Percentiles rank a stretch among this genome's conserved stretches.
Evolutionary conservation across 1,140 invertebrate species (phyloP).

Genomic region (Hetaerina americana): DNA sequence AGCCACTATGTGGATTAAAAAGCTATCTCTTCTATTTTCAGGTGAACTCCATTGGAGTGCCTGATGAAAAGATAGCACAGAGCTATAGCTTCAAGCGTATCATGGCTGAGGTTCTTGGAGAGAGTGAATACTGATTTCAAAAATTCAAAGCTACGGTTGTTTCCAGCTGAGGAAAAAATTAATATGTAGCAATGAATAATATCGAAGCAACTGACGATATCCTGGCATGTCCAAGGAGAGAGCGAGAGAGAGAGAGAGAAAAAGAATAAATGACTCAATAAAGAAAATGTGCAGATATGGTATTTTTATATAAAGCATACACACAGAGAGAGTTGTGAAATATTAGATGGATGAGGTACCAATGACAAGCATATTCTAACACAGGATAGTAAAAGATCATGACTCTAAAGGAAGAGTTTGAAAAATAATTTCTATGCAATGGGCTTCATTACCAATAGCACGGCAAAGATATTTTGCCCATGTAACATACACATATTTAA

Average conservation of each 20-base stretch:
- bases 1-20: constrained; percentile 7
- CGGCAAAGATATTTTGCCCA: not conserved
- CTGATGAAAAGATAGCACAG: constrained; percentile 68
- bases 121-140: constrained; percentile 50
- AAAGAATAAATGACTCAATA: not conserved
- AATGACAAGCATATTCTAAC: not conserved
- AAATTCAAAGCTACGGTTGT: not conserved
- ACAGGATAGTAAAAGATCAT: not conserved
- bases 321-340: not conserved
- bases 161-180: not conserved
- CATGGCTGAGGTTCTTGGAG: constrained; percentile 76
- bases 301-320: not conserved
- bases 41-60: constrained; percentile 31
- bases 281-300: not conserved
- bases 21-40: constrained; percentile 9
- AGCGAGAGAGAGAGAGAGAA: not conserved
- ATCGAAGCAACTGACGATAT: too few relatives aligned
- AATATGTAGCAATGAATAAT: too few relatives aligned
- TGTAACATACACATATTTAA: not conserved
- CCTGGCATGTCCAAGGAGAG: too few relatives aligned
- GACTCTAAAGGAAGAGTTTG: not conserved
- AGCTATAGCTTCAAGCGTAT: constrained; percentile 82
- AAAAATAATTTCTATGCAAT: not conserved
- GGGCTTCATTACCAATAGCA: too few relatives aligned
- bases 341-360: too few relatives aligned